Evolutionary conservation across 2,113 vertebrate genomes (phyloP), one percentile per base, ranked within the genome.

Genomic region (Pelodiscus sinensis): DNA sequence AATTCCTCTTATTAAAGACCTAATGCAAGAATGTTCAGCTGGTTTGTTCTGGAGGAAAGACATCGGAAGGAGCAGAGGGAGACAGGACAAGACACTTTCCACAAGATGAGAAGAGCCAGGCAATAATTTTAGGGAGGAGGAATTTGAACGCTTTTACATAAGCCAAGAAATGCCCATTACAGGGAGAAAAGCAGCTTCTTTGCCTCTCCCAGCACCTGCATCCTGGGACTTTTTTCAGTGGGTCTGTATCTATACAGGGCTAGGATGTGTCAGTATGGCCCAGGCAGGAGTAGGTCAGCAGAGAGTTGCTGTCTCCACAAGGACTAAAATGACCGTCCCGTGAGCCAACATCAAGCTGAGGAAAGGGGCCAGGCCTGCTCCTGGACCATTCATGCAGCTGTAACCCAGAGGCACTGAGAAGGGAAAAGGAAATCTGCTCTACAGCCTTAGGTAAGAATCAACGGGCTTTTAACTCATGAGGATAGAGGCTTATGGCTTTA

Each of bases 1-100:
- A 96, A 90, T 85, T 93, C 80, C 82, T 71, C 93, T 93, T 96
- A 86, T 95, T 96, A 92, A 95, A 96, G 94, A 96, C 94, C 89
- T 87, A 14, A 93, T 93, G 95, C 95, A 90, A 81, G 94, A 88
- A 77, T 2, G 84, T 85, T 95, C 11, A 0, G 83, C 16, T 51
- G 81, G 84, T 71, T 1, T 77, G 52, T 86, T 65, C 31, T 25
- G 86, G 85, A 88, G 94, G 89, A 88, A 85, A 86, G 94, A 58
- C 50, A 3, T 52, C 38, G 62, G 24, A 1, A 71, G 93, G 84
- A 95, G 91, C 25, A 25, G 62, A 79, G 80, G 79, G 38, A 94
- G 82, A 55, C 0, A 0, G 92, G 52, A 10, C 52, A 1, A 93
- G 84, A 86, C 78, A 94, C 95, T 89, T 88, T 87, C 58, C 81